Evolutionary conservation across 2,888 invertebrate genomes (phyloP).

Genomic region (Zeuzera pyrina): DNA sequence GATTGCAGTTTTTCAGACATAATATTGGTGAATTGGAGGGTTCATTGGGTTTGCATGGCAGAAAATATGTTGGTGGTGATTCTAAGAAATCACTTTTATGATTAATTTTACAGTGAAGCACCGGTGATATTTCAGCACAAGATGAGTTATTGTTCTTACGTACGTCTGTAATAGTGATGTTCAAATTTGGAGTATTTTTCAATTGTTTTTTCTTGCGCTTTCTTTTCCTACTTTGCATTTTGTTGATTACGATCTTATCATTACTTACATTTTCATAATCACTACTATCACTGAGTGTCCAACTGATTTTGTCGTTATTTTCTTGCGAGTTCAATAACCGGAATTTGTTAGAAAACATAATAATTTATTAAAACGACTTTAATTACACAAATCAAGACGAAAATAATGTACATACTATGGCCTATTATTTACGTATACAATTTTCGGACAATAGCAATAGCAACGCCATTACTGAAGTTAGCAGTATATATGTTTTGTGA

Average conservation of each 20-base stretch:
- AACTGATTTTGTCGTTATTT: constrained; percentile 41
- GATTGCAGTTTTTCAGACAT: constrained; percentile 10
- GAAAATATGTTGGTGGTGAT: not conserved
- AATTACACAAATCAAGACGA: too few species aligned
- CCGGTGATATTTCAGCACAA: not conserved
- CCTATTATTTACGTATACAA: too few species aligned
- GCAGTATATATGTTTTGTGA: too few species aligned
- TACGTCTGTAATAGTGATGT: constrained; percentile 33
- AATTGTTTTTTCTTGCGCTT: constrained; percentile 39
- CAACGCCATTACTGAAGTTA: too few species aligned
- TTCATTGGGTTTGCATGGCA: too few species aligned
- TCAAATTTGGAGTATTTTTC: constrained; percentile 40
- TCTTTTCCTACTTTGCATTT: constrained; percentile 27
- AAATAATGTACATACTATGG: too few species aligned
- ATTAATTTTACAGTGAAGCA: not conserved
- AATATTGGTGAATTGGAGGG: constrained; percentile 30
- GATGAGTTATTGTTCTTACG: constrained; percentile 4
- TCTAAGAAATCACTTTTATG: not conserved
- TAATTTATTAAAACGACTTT: too few species aligned
- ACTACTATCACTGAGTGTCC: constrained; percentile 54
- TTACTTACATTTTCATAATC: constrained; percentile 36
- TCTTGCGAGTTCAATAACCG: constrained; percentile 46
- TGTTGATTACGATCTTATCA: constrained; percentile 20
- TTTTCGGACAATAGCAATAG: too few species aligned
- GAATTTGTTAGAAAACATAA: constrained; percentile 38